phyloP scores from a whole-genome alignment of 2,113 vertebrate genomes.

The Sceloporus undulatus region DNA sequence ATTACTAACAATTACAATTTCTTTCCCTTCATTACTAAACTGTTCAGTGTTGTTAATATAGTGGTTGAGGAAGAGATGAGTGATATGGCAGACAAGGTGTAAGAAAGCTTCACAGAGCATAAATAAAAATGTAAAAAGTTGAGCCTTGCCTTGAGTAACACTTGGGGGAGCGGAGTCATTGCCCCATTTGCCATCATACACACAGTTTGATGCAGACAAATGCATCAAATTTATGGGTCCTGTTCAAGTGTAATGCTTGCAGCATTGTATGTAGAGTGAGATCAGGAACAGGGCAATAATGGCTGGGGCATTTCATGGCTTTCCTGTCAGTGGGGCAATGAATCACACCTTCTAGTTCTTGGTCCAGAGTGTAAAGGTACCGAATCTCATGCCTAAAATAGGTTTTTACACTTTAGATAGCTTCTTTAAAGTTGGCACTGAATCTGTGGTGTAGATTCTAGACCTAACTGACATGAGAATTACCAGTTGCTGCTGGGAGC shows the following conservation, averaged over 20 bases:
- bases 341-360: too few relatives aligned
- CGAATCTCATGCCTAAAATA: too few relatives aligned
- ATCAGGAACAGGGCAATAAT: not conserved
- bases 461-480: too few relatives aligned
- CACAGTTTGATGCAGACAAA: not conserved
- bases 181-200: not conserved
- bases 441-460: too few relatives aligned
- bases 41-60: not conserved
- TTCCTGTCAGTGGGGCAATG: too few relatives aligned
- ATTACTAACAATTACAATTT: slow-evolving; percentile 5
- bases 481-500: too few relatives aligned
- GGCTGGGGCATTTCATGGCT: too few relatives aligned
- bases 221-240: not conserved
- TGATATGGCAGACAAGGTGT: not conserved
- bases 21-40: not conserved
- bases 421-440: too few relatives aligned
- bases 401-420: too few relatives aligned
- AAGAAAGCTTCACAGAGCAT: not conserved
- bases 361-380: too few relatives aligned
- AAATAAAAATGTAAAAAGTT: not conserved
- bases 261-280: not conserved
- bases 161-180: not conserved
- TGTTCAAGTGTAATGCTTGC: not conserved
- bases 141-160: not conserved
- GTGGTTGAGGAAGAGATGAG: not conserved